These are phyloP conservation scores for Zapus hudsonius DNA, from an alignment of 2,113 vertebrate species.

Conservation along the genomic window DNA sequence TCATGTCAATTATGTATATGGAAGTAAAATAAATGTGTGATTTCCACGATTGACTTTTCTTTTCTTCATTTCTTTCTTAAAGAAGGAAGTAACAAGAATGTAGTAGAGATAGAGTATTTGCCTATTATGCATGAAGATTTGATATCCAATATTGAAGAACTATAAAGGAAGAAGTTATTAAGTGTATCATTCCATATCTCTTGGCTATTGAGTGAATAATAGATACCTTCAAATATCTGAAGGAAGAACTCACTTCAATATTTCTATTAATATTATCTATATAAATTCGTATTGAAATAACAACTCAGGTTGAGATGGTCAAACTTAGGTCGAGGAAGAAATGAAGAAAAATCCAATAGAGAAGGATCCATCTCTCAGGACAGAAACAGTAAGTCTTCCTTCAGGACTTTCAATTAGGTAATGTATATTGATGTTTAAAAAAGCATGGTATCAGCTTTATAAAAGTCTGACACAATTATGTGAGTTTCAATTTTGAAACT, in stretches of 20 bases:
- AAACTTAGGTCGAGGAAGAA: background rate
- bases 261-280: background rate
- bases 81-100: background rate
- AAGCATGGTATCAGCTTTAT: background rate
- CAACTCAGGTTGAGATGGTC: background rate
- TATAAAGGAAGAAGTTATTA: background rate
- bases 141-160: background rate
- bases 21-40: background rate
- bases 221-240: background rate
- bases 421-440: background rate
- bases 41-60: background rate
- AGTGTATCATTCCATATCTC: background rate
- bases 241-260: background rate
- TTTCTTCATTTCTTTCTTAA: background rate
- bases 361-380: background rate
- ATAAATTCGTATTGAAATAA: constrained; percentile 17
- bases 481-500: background rate
- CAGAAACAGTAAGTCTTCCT: background rate
- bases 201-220: background rate
- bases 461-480: background rate
- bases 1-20: background rate
- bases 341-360: background rate
- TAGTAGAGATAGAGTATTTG: background rate
- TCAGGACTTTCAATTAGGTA: background rate
- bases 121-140: background rate